Base-by-base conservation (phyloP, 2,888 invertebrate genomes). In the Apotomis betuletana region DNA sequence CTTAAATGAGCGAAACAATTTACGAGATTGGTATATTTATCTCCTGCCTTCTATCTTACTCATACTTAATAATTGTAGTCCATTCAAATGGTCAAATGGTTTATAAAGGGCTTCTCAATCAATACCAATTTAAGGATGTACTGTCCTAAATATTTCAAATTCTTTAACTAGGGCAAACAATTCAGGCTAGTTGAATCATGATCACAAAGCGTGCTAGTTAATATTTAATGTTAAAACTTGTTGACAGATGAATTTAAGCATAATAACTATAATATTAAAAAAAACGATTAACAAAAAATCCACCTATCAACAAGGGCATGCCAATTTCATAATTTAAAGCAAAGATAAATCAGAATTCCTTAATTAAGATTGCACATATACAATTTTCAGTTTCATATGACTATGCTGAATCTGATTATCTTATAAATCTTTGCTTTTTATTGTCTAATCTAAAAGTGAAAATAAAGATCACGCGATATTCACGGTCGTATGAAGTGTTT, bases 71-170 rank as follows among this genome's bases (percentile, higher is more conserved):
- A 8, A 1, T 10, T 49, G 49, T 13, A 63, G 52, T 52, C 5
- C 5, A 10, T 36, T 55, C 54, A 44, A 51, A 27, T n/a, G 6
- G 10, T 15, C 15, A 41, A 49, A 6, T 9, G 3, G 9, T 9
- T 54, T 27, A 27, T 44, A 55, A 64, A 65, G 65, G 65, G 57
- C 65, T 57, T 46, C 12, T 36, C 51, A 49, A 64, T 70, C 55
- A 51, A 58, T 58, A 65, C 4, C 57, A 59, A 67, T 59, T 58
- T 80, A 67, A 68, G 76, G 65, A 57, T 27, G 46, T 46, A 9
- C 76, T 83, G 87, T 79, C 85, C 85, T 76, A 84, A 78, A 87
- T 87, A 83, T 46, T 70, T 65, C 38, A 51, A 51, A 57, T 63
- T 57, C 36, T 51, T 52, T 63, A 64, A 52, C 52, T 64, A 61